Percentiles rank a stretch among this genome's conserved stretches.
Evolutionary conservation across 2,113 vertebrate species (phyloP).

Genomic region (Lontra canadensis): DNA sequence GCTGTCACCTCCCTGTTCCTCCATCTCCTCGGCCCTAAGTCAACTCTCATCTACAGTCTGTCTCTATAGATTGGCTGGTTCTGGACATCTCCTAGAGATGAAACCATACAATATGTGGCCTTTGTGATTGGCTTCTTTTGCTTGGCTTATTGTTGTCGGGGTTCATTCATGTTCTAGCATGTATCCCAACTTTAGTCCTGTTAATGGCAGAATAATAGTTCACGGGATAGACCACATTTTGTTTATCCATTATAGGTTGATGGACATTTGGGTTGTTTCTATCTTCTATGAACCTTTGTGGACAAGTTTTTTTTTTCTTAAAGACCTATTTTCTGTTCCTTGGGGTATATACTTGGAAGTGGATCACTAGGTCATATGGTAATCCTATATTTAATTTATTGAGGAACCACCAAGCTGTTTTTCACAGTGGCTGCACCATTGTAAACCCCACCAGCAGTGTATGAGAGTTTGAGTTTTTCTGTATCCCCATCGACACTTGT

Average conservation of each 20-base stretch:
- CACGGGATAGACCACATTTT: neutral
- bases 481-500: neutral
- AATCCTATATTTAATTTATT: neutral
- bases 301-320: neutral
- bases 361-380: neutral
- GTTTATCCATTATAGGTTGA: neutral
- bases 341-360: neutral
- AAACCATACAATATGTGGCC: neutral
- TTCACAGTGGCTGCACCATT: neutral
- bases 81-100: neutral
- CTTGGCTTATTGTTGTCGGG: neutral
- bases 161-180: neutral
- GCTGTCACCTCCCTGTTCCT: neutral
- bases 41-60: neutral
- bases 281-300: neutral
- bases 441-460: neutral
- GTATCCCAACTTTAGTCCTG: neutral
- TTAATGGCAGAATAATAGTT: conserved; percentile 19
- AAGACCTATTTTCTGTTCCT: neutral
- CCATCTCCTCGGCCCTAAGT: neutral
- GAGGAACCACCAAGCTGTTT: neutral
- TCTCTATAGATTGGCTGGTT: neutral
- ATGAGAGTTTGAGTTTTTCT: neutral
- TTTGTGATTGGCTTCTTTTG: neutral
- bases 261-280: neutral